A percentile compares a stretch with the other conserved stretches of the same genome.
These are phyloP conservation scores for Tineola bisselliella DNA, from an alignment of 2,888 invertebrate genomes.

Conservation along the genomic window DNA sequence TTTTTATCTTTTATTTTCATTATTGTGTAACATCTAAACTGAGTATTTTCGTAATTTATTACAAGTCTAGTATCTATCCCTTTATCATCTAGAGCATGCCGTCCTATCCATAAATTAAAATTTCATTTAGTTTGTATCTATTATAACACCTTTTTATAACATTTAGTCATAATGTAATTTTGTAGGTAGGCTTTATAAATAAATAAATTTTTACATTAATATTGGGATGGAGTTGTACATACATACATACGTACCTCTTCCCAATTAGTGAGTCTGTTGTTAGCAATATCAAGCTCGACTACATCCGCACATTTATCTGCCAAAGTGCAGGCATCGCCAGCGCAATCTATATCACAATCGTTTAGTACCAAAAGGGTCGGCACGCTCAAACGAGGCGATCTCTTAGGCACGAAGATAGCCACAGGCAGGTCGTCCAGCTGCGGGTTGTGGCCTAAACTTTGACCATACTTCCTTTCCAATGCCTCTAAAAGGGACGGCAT, in stretches of 20 bases:
- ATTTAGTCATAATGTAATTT: too few relatives aligned
- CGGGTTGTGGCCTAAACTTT: conserved; percentile 72
- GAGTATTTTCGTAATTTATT: too few relatives aligned
- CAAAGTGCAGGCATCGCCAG: conserved; percentile 83
- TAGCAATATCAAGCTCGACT: conserved; percentile 93
- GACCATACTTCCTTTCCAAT: conserved; percentile 85
- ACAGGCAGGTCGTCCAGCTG: conserved; percentile 73
- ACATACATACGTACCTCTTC: conserved; percentile 72
- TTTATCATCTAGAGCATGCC: too few relatives aligned
- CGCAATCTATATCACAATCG: conserved; percentile 90
- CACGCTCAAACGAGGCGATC: conserved; percentile 79
- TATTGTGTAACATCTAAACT: too few relatives aligned
- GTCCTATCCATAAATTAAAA: too few relatives aligned
- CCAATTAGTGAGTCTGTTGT: conserved; percentile 91
- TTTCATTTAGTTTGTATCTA: too few relatives aligned
- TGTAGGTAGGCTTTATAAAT: too few relatives aligned
- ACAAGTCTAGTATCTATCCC: too few relatives aligned
- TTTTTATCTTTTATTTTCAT: too few relatives aligned
- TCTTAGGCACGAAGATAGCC: conserved; percentile 87
- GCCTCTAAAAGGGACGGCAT: conserved; percentile 94
- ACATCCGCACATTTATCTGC: conserved; percentile 87
- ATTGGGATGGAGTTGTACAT: too few relatives aligned
- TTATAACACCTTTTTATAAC: too few relatives aligned
- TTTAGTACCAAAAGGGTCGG: conserved; percentile 88
- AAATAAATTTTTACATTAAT: too few relatives aligned